A percentile compares a stretch with the other conserved stretches of the same genome.
These are phyloP conservation scores for Pelobates fuscus DNA, from an alignment of 2,113 vertebrate species.

Conservation along the genomic window DNA sequence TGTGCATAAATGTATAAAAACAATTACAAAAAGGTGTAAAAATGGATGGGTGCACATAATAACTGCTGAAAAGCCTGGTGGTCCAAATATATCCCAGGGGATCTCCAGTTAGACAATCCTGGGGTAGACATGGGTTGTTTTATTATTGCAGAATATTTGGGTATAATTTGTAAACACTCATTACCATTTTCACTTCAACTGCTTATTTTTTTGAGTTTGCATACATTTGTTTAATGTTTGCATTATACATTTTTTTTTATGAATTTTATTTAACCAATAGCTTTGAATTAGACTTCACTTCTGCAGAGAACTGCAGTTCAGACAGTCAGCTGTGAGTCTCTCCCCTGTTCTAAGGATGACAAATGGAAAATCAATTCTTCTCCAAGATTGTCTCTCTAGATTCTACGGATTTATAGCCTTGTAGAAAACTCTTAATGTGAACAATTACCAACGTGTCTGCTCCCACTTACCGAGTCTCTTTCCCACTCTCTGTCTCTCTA, in stretches of 20 bases:
- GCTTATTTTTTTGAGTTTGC: too few relatives aligned
- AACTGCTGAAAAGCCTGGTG: too few relatives aligned
- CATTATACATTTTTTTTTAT: too few relatives aligned
- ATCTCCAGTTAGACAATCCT: too few relatives aligned
- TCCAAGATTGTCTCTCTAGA: slow-evolving; percentile 48
- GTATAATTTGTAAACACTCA: too few relatives aligned
- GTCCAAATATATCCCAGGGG: too few relatives aligned
- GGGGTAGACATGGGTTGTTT: too few relatives aligned
- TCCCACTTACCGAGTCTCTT: slow-evolving; percentile 32
- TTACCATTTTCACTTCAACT: neutral
- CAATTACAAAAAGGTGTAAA: too few relatives aligned
- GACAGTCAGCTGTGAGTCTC: slow-evolving; percentile 28
- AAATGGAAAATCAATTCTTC: slow-evolving; percentile 50
- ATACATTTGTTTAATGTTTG: too few relatives aligned
- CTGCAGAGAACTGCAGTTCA: slow-evolving; percentile 11
- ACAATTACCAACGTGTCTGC: slow-evolving; percentile 49
- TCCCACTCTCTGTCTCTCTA: slow-evolving; percentile 6
- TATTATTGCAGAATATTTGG: too few relatives aligned
- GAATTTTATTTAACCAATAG: slow-evolving; percentile 20
- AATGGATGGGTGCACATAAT: too few relatives aligned
- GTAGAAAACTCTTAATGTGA: slow-evolving; percentile 50
- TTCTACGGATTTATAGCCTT: slow-evolving; percentile 46
- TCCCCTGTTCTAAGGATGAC: slow-evolving; percentile 45
- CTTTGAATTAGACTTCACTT: slow-evolving; percentile 17
- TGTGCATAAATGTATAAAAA: too few relatives aligned